Conservation (phyloP, 2,888 invertebrate species). For the Apamea monoglypha region DNA sequence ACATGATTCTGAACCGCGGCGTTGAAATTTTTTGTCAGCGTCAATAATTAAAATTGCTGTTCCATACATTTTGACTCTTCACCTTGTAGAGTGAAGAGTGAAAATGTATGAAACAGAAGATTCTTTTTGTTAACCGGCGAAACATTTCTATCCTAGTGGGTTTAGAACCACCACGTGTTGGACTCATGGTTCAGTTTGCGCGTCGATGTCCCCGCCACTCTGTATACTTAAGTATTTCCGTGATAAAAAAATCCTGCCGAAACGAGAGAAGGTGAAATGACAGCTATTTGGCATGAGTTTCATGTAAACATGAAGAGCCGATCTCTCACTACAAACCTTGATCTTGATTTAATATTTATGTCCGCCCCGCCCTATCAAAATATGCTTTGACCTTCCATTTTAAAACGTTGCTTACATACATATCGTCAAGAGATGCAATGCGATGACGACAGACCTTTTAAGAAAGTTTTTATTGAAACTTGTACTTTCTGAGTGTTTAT, state of each 20-base stretch:
- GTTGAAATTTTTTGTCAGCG: too few relatives aligned
- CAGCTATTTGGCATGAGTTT: conserved; percentile 38
- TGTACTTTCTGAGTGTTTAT: not conserved
- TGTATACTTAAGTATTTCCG: not conserved
- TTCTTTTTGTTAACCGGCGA: too few relatives aligned
- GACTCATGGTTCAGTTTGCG: too few relatives aligned
- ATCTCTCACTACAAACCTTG: conserved; percentile 44
- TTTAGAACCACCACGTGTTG: too few relatives aligned
- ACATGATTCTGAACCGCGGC: too few relatives aligned
- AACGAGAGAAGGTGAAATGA: not conserved
- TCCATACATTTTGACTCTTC: too few relatives aligned
- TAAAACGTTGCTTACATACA: conserved; percentile 12
- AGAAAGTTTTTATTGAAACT: not conserved
- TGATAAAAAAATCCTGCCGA: not conserved
- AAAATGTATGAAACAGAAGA: too few relatives aligned
- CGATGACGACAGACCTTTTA: conserved; percentile 24
- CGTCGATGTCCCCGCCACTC: too few relatives aligned
- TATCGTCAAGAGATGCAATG: conserved; percentile 21
- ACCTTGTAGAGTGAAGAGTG: too few relatives aligned
- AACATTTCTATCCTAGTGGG: too few relatives aligned
- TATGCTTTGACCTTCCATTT: conserved; percentile 21
- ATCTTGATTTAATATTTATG: conserved; percentile 52
- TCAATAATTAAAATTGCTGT: too few relatives aligned
- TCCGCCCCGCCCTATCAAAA: conserved; percentile 10
- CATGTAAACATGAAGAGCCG: conserved; percentile 18